Percentiles rank a stretch among this genome's conserved stretches.
phyloP scores from a whole-genome alignment of 2,113 vertebrate genomes.

The Tragelaphus scriptus region DNA sequence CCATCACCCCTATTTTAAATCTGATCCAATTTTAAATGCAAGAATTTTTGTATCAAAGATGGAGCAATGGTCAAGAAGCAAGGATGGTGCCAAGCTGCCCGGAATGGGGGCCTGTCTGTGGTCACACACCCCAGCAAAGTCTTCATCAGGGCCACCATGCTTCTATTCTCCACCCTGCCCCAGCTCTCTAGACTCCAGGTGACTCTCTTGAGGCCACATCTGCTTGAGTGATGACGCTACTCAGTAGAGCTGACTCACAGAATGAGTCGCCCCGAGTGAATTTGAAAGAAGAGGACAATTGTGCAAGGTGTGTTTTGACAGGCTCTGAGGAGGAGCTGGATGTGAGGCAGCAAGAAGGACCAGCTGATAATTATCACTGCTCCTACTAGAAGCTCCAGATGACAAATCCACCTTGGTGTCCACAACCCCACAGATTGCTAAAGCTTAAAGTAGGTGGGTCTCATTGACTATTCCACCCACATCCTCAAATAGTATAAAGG shows the following conservation, averaged over 20 bases:
- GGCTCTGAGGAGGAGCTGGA: not conserved
- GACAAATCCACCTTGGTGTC: not conserved
- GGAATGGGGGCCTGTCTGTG: not conserved
- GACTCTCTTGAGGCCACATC: not conserved
- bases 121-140: not conserved
- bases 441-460: not conserved
- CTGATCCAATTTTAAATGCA: not conserved
- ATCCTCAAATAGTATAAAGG: not conserved
- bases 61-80: not conserved
- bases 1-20: not conserved
- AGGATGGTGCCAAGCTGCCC: not conserved
- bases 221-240: not conserved
- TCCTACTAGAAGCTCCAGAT: not conserved
- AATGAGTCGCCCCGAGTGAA: not conserved
- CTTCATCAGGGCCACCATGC: not conserved
- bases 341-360: not conserved
- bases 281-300: not conserved
- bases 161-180: not conserved
- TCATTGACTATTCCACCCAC: not conserved
- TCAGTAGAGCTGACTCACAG: slow-evolving; percentile 22
- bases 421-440: not conserved
- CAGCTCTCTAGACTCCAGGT: not conserved
- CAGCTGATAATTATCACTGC: not conserved
- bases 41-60: not conserved
- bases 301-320: slow-evolving; percentile 27